Evolutionary conservation across 2,888 invertebrate species (phyloP), one percentile per base, ranked within the genome.

Genomic region (Prenolepis imparis): DNA sequence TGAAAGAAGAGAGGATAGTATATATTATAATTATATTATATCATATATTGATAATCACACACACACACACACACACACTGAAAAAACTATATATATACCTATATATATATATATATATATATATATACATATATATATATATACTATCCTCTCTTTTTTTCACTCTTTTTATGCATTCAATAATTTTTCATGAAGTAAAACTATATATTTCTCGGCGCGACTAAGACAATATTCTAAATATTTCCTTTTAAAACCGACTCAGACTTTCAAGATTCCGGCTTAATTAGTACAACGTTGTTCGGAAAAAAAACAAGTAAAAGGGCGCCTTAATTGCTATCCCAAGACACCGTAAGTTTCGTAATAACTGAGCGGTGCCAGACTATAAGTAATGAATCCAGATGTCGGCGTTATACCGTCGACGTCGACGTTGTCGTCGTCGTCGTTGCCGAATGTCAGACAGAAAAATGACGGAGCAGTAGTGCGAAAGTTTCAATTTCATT

Each of bases 321-420:
- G 66, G 84, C 82, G 86, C 84, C 87, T 91, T 91, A 91, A 91
- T 91, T 91, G 89, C 88, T 87, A 90, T 91, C 86, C 86, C 87
- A 86, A 88, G 87, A 90, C 86, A 87, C 84, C 87, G 89, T 90
- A 91, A 92, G 90, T 92, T 91, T 91, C 88, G 89, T 88, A 91
- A 92, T 92, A 92, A 91, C 88, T 85, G 88, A 81, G 87, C 84
- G 67, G 81, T 82, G 85, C 80, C 75, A 82, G 82, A 86, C 84
- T 89, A 88, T 89, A 91, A 91, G 88, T 91, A 91, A 92, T 91
- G 92, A 92, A 91, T 91, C 91, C 92, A 91, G 91, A 91, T 91
- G 91, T 90, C 90, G 89, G 89, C 89, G 88, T 85, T 83, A 28
- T 28, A 84, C 72, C 86, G 88, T 83, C 32, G 44, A 70, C 57